These are phyloP conservation scores for Watsonalla binaria DNA, from an alignment of 2,888 invertebrate species.

Conservation along the genomic window DNA sequence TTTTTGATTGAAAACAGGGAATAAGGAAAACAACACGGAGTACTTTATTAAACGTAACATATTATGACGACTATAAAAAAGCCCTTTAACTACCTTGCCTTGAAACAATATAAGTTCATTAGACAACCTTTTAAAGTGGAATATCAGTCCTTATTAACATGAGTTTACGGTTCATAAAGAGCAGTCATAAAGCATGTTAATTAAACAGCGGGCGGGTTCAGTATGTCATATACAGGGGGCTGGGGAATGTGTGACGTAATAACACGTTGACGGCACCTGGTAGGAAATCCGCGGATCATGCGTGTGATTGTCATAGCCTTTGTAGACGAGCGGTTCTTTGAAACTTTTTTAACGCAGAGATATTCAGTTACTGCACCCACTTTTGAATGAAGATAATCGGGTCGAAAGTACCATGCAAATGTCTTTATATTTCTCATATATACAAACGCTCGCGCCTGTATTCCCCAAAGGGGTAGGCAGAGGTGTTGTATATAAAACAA, in stretches of 20 bases:
- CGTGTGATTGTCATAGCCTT: constrained; percentile 27
- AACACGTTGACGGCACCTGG: constrained; percentile 19
- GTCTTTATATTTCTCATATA: too few relatives aligned
- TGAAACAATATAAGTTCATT: not conserved
- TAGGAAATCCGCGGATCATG: constrained; percentile 43
- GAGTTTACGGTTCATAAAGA: not conserved
- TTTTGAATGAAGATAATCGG: too few relatives aligned
- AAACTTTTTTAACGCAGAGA: not conserved
- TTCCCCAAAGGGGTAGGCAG: too few relatives aligned
- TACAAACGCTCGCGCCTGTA: too few relatives aligned
- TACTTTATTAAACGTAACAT: too few relatives aligned
- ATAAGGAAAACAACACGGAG: too few relatives aligned
- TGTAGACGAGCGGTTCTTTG: constrained; percentile 1
- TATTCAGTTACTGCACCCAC: too few relatives aligned
- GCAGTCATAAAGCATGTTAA: not conserved
- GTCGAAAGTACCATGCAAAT: too few relatives aligned
- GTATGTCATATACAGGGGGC: constrained; percentile 21
- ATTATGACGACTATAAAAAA: too few relatives aligned
- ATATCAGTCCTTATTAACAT: not conserved
- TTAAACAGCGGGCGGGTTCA: not conserved
- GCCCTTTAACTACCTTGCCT: not conserved
- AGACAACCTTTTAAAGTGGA: not conserved
- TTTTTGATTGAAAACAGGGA: too few relatives aligned
- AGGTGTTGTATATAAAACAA: too few relatives aligned
- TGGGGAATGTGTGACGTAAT: constrained; percentile 4